Evolutionary conservation across 2,888 invertebrate species (phyloP), one percentile per base, ranked within the genome.

Genomic region (Crossocerus cetratus): DNA sequence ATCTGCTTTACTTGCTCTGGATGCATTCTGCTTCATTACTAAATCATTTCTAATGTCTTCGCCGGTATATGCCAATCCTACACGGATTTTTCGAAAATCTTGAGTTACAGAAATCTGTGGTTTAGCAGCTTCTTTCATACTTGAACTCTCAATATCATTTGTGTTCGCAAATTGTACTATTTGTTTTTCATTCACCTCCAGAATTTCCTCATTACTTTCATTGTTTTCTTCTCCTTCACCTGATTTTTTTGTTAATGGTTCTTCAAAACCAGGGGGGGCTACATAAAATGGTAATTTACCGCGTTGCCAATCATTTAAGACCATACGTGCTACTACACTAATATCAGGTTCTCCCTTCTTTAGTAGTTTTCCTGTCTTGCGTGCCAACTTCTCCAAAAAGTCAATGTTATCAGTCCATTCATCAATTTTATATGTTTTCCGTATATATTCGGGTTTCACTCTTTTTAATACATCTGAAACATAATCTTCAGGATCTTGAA

Each of bases 271-370:
- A 81, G 96, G 95, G 16, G 99, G 99, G 57, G 94, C 93, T 3
- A 97, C 95, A 92, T 97, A 99, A 91, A 96, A 99, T 0, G 99
- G 99, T 65, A 99, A 91, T 91, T 98, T 98, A 3, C 99, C 99
- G 86, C 99, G 93, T 91, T 99, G 99, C 96, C 98, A 99, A 90
- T 99, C 99, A 91, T 99, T 99, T 2, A 99, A 92, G 11, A 99
- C 94, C 96, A 98, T 98, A 89, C 96, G 95, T 0, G 99, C 95
- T 0, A 96, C 96, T 72, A 96, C 96, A 60, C 93, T 91, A 20
- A 98, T 91, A 91, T 99, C 98, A 11, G 99, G 98, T 88, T 99
- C 99, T n/a, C 98, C 99, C 83, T 97, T 97, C 90, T 98, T 99
- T 11, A 98, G 90, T 65, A 99, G 91, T 91, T 97, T 98, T 0